These are phyloP conservation scores for Sisor rabdophorus DNA, from an alignment of 2,113 vertebrate genomes.

Conservation along the genomic window DNA sequence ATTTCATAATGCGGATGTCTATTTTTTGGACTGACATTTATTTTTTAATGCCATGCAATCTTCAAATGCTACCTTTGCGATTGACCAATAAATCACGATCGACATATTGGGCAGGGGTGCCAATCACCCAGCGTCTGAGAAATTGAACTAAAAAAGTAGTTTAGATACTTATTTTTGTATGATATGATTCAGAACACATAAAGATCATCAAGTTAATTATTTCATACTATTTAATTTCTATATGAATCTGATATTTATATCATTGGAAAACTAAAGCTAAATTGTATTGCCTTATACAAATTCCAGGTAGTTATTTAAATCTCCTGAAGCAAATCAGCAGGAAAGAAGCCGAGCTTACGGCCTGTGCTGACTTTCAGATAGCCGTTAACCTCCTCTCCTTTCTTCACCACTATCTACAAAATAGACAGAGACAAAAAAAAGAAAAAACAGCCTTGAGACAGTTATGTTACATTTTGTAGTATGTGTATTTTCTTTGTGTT, in stretches of 20 bases:
- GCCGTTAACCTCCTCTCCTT: constrained; percentile 89
- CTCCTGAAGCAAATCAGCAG: constrained; percentile 84
- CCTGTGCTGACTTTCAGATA: constrained; percentile 95
- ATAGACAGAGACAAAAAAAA: constrained; percentile 13
- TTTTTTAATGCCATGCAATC: too few relatives aligned
- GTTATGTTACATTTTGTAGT: background rate
- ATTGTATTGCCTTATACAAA: background rate
- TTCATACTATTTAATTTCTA: background rate
- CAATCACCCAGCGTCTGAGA: too few relatives aligned
- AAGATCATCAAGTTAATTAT: background rate
- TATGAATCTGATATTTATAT: background rate
- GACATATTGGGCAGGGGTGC: too few relatives aligned
- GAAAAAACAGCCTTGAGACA: background rate
- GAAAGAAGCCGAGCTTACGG: constrained; percentile 92
- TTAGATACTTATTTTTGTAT: too few relatives aligned
- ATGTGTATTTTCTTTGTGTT: too few relatives aligned
- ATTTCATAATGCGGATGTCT: too few relatives aligned
- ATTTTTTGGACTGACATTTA: too few relatives aligned
- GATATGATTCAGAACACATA: too few relatives aligned
- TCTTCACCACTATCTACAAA: constrained; percentile 90
- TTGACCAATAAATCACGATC: too few relatives aligned
- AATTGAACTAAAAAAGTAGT: too few relatives aligned
- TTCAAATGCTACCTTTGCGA: too few relatives aligned
- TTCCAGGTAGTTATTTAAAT: constrained; percentile 63
- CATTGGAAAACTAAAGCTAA: background rate